Base-by-base conservation (phyloP, 35 echinoderm and acorn worm species). In the Apostichopus parvimensis region DNA sequence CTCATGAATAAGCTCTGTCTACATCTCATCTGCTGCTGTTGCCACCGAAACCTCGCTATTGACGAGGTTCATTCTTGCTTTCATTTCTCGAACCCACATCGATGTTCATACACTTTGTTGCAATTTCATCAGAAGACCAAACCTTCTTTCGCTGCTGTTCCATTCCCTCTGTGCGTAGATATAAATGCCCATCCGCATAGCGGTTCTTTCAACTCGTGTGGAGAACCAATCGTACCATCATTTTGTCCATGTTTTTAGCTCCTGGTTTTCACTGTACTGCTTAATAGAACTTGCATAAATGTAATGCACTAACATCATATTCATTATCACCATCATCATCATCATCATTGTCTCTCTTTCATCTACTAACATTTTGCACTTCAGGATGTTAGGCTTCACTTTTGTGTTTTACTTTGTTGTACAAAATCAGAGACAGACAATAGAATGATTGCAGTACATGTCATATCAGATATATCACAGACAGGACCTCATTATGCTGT, bases 1-100 rank as follows among this genome's bases (percentile, higher is more conserved):
- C 81, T 84, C 81, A 84, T 58, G 81, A 84, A 59, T 84, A 84
- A 55, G 45, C 52, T 82, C 79, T 55, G 52, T 82, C 79, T 34
- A 8, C 55, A n/a, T n/a, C 79, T 53, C 79, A 56, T 82, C 52
- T 18, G 17, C 64, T 4, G 64, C 64, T 68, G 18, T 4, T 68
- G 18, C 64, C 64, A 14, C 64, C 6, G 11, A 68, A 8, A 14
- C 64, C 4, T 18, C 64, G 18, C 18, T 18, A 9, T 68, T 13
- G 0, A 18, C 64, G 64, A 14, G 6, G 71, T 24, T 24, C 13
- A 18, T 75, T 18, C 6, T 75, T 75, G 20, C 71, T 75, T 75
- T 75, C 71, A 75, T 75, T 75, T 75, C 71, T 18, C 17, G 20
- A 75, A 75, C 71, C 71, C 17, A 7, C 71, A 75, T 22, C 17